A percentile compares a stretch with the other conserved stretches of the same genome.
Conservation (phyloP, 2,797 vertebrate genomes). For the Aselliscus stoliczkanus region DNA sequence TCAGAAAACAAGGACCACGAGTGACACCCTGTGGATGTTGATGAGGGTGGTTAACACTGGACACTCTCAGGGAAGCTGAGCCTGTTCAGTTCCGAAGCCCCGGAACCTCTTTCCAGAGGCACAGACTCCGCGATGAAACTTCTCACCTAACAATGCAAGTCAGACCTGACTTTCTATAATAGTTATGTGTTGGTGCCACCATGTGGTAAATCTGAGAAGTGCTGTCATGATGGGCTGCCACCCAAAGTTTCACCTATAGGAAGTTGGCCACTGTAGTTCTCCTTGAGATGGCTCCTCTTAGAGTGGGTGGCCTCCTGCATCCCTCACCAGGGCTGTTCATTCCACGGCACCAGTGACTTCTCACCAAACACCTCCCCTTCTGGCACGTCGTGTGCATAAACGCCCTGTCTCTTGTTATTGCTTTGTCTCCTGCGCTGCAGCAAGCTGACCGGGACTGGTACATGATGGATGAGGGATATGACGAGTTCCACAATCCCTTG, state of each 20-base stretch:
- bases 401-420: neutral
- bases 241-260: neutral
- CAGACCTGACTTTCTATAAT: neutral
- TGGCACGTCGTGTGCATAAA: neutral
- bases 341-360: neutral
- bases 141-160: neutral
- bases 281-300: too few species aligned
- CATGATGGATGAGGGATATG: slow-evolving; percentile 99
- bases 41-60: neutral
- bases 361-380: neutral
- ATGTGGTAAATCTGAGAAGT: neutral
- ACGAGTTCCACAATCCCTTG: slow-evolving; percentile 97
- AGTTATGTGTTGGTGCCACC: neutral
- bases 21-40: neutral
- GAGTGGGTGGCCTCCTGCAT: neutral
- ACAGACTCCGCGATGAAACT: neutral
- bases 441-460: slow-evolving; percentile 99
- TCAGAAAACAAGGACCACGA: neutral
- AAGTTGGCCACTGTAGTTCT: neutral
- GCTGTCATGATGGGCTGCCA: neutral
- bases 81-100: neutral
- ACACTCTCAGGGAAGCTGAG: neutral
- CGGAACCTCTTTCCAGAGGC: neutral
- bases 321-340: neutral
- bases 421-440: slow-evolving; percentile 73